Evolutionary conservation across 2,113 vertebrate genomes (phyloP).

Genomic region (Muscicapa adusta): DNA sequence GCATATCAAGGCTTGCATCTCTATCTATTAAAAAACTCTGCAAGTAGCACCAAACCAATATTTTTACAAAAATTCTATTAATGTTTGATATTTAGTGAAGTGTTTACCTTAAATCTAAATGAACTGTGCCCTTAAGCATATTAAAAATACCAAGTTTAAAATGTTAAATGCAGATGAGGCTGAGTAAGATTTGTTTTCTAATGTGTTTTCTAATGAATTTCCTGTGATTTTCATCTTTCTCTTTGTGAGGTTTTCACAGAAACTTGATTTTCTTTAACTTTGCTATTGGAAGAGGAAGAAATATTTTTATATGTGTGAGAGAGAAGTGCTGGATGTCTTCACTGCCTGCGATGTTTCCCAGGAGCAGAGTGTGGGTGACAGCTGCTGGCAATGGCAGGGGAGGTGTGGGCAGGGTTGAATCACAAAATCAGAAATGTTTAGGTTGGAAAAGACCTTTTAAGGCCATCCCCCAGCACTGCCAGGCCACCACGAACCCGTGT

Average conservation of each 20-base stretch:
- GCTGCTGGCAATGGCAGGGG: not conserved
- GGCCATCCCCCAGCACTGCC: not conserved
- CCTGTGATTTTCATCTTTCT: not conserved
- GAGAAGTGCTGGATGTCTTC: not conserved
- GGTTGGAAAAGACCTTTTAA: not conserved
- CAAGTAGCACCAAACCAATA: not conserved
- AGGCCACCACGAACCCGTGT: not conserved
- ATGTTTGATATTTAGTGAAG: not conserved
- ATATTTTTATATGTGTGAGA: no score
- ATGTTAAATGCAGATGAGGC: not conserved
- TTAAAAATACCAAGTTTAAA: not conserved
- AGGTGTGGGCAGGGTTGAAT: not conserved
- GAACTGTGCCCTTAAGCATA: not conserved
- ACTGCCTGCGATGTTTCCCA: accelerated
- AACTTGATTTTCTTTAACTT: not conserved
- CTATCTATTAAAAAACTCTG: not conserved
- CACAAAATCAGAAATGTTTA: not conserved
- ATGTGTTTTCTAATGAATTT: not conserved
- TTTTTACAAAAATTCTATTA: not conserved
- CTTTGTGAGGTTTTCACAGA: not conserved
- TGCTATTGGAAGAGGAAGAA: not conserved
- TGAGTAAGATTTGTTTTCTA: not conserved
- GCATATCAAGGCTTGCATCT: not conserved
- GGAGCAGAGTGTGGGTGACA: not conserved
- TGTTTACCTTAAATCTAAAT: conserved; percentile 40